Conservation (phyloP, 1,140 invertebrate species). For the Drosophila hydei region DNA sequence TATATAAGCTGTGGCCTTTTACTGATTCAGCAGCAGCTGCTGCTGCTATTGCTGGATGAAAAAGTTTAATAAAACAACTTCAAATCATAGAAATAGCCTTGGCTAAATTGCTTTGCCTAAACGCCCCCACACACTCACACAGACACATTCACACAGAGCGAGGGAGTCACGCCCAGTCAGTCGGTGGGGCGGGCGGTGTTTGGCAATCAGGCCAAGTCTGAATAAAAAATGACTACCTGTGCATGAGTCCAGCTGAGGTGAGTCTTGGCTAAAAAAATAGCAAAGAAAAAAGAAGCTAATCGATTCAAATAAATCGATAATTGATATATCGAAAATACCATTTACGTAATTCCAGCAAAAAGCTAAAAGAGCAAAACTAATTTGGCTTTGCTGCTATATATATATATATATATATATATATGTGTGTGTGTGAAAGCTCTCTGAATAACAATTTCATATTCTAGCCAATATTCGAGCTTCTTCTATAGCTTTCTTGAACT, state of each 20-base stretch:
- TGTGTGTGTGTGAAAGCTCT: too few relatives aligned
- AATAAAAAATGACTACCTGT: conserved; percentile 1
- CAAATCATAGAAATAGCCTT: conserved; percentile 11
- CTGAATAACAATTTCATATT: too few relatives aligned
- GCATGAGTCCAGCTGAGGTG: background rate
- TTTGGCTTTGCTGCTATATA: too few relatives aligned
- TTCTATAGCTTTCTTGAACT: too few relatives aligned
- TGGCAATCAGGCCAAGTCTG: conserved; percentile 8
- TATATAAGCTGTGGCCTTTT: conserved; percentile 10
- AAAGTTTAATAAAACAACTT: conserved; percentile 5
- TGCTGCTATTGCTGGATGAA: background rate
- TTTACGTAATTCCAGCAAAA: too few relatives aligned
- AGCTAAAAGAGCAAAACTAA: too few relatives aligned
- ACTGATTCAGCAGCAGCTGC: background rate
- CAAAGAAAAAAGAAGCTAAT: background rate
- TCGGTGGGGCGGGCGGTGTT: background rate
- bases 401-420: too few relatives aligned
- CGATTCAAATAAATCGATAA: conserved; percentile 1
- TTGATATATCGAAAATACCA: background rate
- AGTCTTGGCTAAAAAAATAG: background rate
- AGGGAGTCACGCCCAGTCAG: too few relatives aligned
- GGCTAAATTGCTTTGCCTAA: conserved; percentile 23
- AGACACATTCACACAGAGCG: background rate
- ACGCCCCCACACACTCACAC: conserved; percentile 5
- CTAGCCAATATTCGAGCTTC: too few relatives aligned